Evolutionary conservation across 2,113 vertebrate genomes (phyloP).

Genomic region (Cariama cristata): DNA sequence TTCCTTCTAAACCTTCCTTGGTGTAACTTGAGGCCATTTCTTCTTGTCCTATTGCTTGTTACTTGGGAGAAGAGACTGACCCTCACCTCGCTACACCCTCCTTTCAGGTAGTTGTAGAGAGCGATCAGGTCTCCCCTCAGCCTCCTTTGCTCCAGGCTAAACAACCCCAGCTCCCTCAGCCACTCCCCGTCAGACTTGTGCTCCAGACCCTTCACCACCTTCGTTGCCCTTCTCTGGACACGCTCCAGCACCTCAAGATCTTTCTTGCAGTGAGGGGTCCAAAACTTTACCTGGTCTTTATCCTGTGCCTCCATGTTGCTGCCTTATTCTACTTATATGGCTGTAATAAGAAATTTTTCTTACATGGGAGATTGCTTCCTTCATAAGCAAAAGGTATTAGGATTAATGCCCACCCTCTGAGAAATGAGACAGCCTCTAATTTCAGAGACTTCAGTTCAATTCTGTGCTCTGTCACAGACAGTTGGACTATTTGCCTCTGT

Average conservation of each 20-base stretch:
- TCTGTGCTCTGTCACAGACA: not conserved
- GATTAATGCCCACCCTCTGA: not conserved
- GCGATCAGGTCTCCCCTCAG: too few species aligned
- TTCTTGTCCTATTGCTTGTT: accelerated
- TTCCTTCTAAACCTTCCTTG: too few species aligned
- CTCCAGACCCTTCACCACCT: too few species aligned
- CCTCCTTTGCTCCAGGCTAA: too few species aligned
- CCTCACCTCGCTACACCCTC: not conserved
- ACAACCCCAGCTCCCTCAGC: too few species aligned
- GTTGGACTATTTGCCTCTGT: not conserved
- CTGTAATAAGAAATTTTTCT: not conserved
- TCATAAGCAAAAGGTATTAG: not conserved
- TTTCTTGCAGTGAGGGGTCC: not conserved
- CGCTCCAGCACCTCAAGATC: not conserved
- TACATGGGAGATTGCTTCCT: not conserved
- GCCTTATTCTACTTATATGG: not conserved
- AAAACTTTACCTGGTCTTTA: not conserved
- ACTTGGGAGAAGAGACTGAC: not conserved
- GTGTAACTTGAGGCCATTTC: not conserved
- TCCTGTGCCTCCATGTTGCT: not conserved
- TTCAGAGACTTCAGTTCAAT: not conserved
- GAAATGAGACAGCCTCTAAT: not conserved
- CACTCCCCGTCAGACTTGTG: too few species aligned
- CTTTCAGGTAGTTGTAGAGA: too few species aligned
- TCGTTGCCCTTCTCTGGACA: too few species aligned